Base-by-base conservation (phyloP, 2,888 invertebrate species). In the Drosophila multiciliata region DNA sequence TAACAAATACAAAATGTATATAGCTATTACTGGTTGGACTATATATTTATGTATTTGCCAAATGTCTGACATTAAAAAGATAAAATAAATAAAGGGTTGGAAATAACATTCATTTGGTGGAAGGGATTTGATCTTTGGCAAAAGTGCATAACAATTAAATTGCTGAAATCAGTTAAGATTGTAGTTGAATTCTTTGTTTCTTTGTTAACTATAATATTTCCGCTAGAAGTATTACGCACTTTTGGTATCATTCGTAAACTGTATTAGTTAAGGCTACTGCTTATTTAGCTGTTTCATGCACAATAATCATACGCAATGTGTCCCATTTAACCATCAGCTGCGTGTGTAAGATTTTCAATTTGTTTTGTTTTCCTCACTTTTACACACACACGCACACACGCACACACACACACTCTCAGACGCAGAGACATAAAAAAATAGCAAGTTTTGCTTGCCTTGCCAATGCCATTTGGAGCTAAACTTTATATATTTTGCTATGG, bases 291-390 rank as follows among this genome's bases (percentile, higher is more conserved):
- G 75, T 75, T 54, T 32, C 62, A 75, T 45, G 68, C 65, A 82
- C 89, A 85, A 87, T 87, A 87, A 89, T 89, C 85, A 85, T 89
- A 89, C 87, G 85, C 80, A 80, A 80, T 72, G 87, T 79, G 84
- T 74, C 67, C 87, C 67, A 73, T 64, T 70, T 57, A 52, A 60
- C 71, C 74, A 79, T 79, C 71, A 72, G 59, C 72, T 78, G 86
- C 86, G 85, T 86, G 80, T 86, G 86, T 74, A 83, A 83, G 82
- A 65, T 89, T 89, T 85, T 85, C 88, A 87, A 89, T 89, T 85
- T 85, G 89, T 89, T 89, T 85, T 87, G 87, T 89, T 89, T 83
- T 76, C 17, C 54, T 29, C 60, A 66, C 58, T 32, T 48, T 40
- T 20, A 45, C 64, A 36, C 57, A 54, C 69, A 42, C 65, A 64